phyloP scores from a whole-genome alignment of 2,888 invertebrate genomes.

The Sabatieria punctata region DNA sequence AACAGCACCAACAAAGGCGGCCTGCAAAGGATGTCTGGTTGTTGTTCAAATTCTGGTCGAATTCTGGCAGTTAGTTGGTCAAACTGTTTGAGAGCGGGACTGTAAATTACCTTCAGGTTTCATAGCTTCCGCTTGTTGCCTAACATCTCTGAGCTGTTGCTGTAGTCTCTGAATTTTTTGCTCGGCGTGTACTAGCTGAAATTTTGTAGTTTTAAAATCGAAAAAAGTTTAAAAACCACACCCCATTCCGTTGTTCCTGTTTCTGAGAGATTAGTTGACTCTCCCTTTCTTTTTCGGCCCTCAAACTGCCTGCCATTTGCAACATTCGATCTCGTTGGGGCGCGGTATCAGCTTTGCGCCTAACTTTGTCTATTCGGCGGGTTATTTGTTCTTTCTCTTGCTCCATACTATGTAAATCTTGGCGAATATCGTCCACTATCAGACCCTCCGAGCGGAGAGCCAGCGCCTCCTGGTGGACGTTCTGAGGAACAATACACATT shows the following conservation, averaged over 20 bases:
- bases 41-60: no score
- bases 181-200: conserved; percentile 38
- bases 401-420: conserved; percentile 68
- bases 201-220: not conserved
- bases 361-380: conserved; percentile 43
- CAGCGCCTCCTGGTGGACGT: conserved; percentile 51
- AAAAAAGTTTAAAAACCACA: conserved; percentile 16
- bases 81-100: no score
- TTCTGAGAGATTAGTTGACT: conserved; percentile 43
- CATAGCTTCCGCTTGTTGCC: conserved; percentile 42
- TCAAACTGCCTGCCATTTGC: conserved; percentile 40
- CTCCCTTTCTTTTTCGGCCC: conserved; percentile 44
- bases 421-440: conserved; percentile 58
- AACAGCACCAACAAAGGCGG: no score
- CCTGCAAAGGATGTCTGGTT: no score
- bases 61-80: not conserved
- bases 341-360: conserved; percentile 44
- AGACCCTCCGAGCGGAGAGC: conserved; percentile 45
- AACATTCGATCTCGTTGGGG: conserved; percentile 50
- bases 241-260: conserved; percentile 41
- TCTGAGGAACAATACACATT: not conserved
- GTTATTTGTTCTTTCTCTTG: conserved; percentile 60
- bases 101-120: conserved; percentile 46
- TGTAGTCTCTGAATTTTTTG: conserved; percentile 46
- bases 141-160: conserved; percentile 47